Evolutionary conservation across 2,113 vertebrate species (phyloP).

Genomic region (Passer domesticus): DNA sequence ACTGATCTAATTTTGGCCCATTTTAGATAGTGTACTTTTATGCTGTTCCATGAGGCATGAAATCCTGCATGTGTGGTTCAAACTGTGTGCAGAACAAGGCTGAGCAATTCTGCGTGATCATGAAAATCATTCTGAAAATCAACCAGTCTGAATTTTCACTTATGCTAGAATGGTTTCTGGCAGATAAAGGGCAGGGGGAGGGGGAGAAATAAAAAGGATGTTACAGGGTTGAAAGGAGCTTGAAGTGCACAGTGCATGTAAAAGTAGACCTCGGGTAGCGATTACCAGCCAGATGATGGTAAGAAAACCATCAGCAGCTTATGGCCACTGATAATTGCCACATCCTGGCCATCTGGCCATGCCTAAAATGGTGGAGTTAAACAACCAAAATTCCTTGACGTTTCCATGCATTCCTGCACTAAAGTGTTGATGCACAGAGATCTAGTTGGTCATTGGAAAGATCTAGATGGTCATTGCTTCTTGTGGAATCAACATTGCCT

Average conservation of each 20-base stretch:
- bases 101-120: background rate
- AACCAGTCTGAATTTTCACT: background rate
- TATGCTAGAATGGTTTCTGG: background rate
- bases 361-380: background rate
- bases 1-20: background rate
- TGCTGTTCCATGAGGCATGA: background rate
- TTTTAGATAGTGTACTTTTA: background rate
- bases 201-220: background rate
- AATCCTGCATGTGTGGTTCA: background rate
- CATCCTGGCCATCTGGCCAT: background rate
- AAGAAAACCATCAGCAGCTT: background rate
- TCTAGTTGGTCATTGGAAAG: background rate
- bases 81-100: background rate
- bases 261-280: background rate
- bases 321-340: background rate
- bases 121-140: background rate
- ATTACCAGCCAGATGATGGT: background rate
- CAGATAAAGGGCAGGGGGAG: background rate
- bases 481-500: fast-evolving
- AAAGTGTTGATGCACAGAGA: background rate
- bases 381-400: background rate
- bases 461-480: background rate
- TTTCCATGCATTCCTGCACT: background rate
- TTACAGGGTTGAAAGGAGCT: background rate
- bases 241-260: background rate